Evolutionary conservation across 2,797 vertebrate species (phyloP).

Genomic region (Coccyzus lansbergi): DNA sequence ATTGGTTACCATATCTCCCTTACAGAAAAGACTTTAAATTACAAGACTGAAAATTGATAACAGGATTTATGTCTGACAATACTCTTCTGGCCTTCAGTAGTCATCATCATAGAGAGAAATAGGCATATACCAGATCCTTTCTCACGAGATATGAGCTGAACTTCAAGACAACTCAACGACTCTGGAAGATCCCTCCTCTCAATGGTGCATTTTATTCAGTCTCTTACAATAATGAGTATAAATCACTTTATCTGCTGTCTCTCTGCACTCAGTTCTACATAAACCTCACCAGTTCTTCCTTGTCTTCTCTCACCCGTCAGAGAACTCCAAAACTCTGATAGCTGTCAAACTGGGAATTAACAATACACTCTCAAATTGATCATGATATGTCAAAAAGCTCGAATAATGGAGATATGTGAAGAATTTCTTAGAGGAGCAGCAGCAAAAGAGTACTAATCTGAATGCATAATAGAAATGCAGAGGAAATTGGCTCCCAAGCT

Average conservation of each 20-base stretch:
- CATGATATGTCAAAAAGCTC: rapidly evolving
- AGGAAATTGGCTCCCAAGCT: neutral
- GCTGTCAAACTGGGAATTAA: neutral
- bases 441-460: neutral
- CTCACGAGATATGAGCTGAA: neutral
- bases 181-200: neutral
- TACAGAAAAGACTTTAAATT: neutral
- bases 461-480: neutral
- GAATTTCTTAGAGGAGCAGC: neutral
- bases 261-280: neutral
- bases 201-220: neutral
- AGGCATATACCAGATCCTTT: rapidly evolving
- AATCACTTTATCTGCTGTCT: neutral
- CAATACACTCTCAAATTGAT: neutral
- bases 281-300: neutral
- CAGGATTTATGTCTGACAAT: neutral
- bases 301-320: rapidly evolving
- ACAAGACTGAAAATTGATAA: neutral
- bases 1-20: neutral
- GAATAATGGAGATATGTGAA: neutral
- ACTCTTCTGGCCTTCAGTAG: neutral
- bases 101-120: neutral
- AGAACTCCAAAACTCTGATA: neutral
- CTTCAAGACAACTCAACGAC: neutral
- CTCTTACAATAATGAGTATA: neutral